These are phyloP conservation scores for Gandaritis pyraliata DNA, from an alignment of 2,888 invertebrate species.

Conservation along the genomic window DNA sequence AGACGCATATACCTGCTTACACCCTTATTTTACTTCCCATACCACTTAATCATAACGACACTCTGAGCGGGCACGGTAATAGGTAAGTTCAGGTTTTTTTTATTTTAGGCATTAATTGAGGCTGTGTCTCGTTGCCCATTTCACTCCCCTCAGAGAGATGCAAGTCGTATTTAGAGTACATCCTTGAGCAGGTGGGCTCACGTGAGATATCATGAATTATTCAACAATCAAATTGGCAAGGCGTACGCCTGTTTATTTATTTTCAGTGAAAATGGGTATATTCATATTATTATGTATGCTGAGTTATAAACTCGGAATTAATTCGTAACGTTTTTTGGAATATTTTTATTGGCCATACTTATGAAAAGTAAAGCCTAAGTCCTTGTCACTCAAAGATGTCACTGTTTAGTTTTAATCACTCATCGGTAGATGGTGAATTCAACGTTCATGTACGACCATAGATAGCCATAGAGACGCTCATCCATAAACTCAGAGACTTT, in stretches of 20 bases:
- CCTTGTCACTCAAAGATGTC: too few relatives aligned
- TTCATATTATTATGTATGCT: slow-evolving; percentile 52
- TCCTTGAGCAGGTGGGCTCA: slow-evolving; percentile 64
- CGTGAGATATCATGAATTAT: slow-evolving; percentile 80
- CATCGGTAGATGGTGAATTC: too few relatives aligned
- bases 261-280: slow-evolving; percentile 68
- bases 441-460: too few relatives aligned
- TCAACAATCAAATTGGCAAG: slow-evolving; percentile 81
- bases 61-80: slow-evolving; percentile 54
- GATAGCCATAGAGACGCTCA: slow-evolving; percentile 2
- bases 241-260: slow-evolving; percentile 79
- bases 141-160: slow-evolving; percentile 66
- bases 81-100: slow-evolving; percentile 61
- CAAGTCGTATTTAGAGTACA: slow-evolving; percentile 62
- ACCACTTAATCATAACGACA: slow-evolving; percentile 56
- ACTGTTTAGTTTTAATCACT: too few relatives aligned
- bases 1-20: slow-evolving; percentile 12
- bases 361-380: too few relatives aligned
- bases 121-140: slow-evolving; percentile 69
- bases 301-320: slow-evolving; percentile 48
- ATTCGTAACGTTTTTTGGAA: slow-evolving; percentile 35
- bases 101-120: slow-evolving; percentile 64
- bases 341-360: slow-evolving; percentile 17
- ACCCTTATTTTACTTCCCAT: slow-evolving; percentile 45
- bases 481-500: slow-evolving; percentile 29